Evolutionary conservation across 2,797 vertebrate species (phyloP), one percentile per base, ranked within the genome.

Genomic region (Platalea minor): DNA sequence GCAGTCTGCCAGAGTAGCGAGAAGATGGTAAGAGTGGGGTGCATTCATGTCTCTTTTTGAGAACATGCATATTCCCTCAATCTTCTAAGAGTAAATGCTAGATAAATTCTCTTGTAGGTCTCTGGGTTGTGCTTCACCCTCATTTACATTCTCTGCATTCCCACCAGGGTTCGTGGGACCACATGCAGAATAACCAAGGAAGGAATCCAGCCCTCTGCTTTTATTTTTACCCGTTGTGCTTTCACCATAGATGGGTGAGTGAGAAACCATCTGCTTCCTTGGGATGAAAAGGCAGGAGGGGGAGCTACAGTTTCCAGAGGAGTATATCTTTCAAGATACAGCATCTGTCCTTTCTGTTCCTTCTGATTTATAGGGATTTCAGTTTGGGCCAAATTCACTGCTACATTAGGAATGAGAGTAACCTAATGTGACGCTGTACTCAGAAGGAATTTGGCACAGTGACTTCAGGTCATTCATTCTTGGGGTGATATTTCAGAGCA

Each of bases 231-330:
- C 74, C 50, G 0, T 54, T 85, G 50, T 80, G 43, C 65, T 92
- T 86, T 69, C 91, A 78, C 35, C 53, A 61, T 35, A 78, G 61
- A 79, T 84, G 85, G 61, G 50, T 64, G 72, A 91, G 73, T 59
- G 69, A 90, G 85, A 83, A 95, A 69, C 88, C 73, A 86, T 73
- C 91, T 91, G 93, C 82, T 91, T 84, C 72, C 65, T 17, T n/a
- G 50, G 57, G 93, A 85, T 74, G 73, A 78, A 93, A 75, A 89
- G 79, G 95, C 69, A 91, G 53, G 68, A 89, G 53, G 75, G 48
- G 19, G 70, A 77, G 41, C 50, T 88, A 28, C 8, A 5, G 31
- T 51, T 93, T 89, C 91, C 91, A 96, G 79, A 78, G 56, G 39
- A 95, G 35, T 29, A 2, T 31, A 65, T 65, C 81, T 70, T 70